Evolutionary conservation across 35 echinoderm and acorn worm genomes (phyloP), one percentile per base, ranked within the genome.

Genomic region (Lytechinus variegatus): DNA sequence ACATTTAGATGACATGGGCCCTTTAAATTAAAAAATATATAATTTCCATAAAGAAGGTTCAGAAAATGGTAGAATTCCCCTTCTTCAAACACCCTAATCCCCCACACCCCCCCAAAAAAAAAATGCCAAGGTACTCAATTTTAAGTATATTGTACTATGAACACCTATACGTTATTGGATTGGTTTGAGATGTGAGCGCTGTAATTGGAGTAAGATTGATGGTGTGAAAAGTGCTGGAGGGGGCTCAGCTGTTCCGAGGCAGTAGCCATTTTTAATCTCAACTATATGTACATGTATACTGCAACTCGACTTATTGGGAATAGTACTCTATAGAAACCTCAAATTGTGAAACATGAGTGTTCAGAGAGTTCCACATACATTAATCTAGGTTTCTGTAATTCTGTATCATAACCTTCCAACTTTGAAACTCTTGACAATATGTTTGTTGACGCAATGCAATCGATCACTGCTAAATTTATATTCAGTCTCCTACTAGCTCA

Each of bases 151-250:
- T 79, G 66, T 7, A 79, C 66, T 79, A 79, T 79, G 66, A 79
- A 24, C 66, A 79, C 66, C 66, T 79, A 79, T 79, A 79, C 66
- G n/a, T 79, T 79, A 79, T 79, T 79, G 66, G 66, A 79, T 79
- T 79, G 66, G 66, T 79, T 24, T 7, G n/a, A 79, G 66, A 79
- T 79, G 66, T 79, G 66, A 79, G 66, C 66, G 27, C 13, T 55
- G 92, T 93, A 93, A 93, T 93, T 93, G 92, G 27, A 93, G 92
- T 19, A 55, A 93, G 92, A 93, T 93, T 93, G 92, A 93, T 93
- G 54, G 92, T 93, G 92, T 93, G 92, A 93, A 57, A 55, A 55
- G 27, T 27, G 92, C 92, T 57, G 54, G 92, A 28, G 92, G 92
- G 92, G 92, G 92, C 92, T 93, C 92, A 93, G 92, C 92, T 93